Evolutionary conservation across 2,888 invertebrate species (phyloP), one percentile per base, ranked within the genome.

Genomic region (Zygogramma bicolorata): DNA sequence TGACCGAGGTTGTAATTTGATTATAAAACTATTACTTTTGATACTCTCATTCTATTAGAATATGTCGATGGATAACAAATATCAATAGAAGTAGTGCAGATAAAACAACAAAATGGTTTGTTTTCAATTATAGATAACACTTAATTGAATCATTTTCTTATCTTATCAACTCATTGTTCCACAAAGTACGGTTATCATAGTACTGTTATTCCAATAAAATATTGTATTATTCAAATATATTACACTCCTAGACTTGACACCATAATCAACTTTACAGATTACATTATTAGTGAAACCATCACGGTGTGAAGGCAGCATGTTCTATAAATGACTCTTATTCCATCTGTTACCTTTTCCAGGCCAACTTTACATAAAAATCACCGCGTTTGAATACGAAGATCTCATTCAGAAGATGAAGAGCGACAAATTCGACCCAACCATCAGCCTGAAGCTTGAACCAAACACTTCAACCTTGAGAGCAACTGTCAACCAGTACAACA

Each of bases 281-380:
- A 13, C 8, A 34, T 34, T 34, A 29, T 29, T 29, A 29, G 29
- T 29, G 7, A 29, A 29, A 29, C 29, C n/a, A n/a, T 29, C 29
- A 29, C 29, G 3, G 29, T 7, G 29, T 34, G 6, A 34, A 34
- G 6, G 10, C 1, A 34, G 6, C 6, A 8, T 5, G 34, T 8
- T 34, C 34, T 2, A 34, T 1, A 34, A 2, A 10, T 13, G 1
- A 2, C 59, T 1, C 6, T 31, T 60, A 29, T n/a, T 13, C 60
- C 8, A 59, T 10, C 5, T 79, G 20, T 62, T 68, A 58, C 3
- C 77, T 73, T 74, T 88, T 89, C 71, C 86, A 92, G 91, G 92
- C 38, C 92, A 92, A 66, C 89, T 95, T 81, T 95, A 95, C 84
- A 89, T 95, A 75, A 95, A 95, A 87, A 93, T 94, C 71, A 92